phyloP scores from a whole-genome alignment of 2,797 vertebrate genomes.

The Loriculus beryllinus region DNA sequence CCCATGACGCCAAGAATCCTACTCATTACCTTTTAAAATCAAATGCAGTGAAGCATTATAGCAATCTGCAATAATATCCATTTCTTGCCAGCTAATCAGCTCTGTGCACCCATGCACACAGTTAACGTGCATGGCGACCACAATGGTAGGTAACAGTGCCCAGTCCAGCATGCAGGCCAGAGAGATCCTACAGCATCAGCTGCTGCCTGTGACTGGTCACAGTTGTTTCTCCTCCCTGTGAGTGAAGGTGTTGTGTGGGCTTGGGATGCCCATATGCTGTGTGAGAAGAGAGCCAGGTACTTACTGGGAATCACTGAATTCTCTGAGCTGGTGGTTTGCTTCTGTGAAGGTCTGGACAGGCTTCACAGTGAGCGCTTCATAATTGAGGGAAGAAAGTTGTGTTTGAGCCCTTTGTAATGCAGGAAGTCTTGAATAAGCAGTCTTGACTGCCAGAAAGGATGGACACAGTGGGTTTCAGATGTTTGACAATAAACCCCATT shows the following conservation, averaged over 20 bases:
- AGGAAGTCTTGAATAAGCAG: not conserved
- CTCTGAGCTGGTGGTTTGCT: not conserved
- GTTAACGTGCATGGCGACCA: fast-evolving
- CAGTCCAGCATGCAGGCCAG: not conserved
- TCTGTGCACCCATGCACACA: fast-evolving
- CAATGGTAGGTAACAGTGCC: fast-evolving
- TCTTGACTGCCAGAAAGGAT: not conserved
- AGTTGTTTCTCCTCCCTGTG: not conserved
- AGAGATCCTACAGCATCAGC: not conserved
- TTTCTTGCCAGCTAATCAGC: not conserved
- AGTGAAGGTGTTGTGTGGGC: fast-evolving
- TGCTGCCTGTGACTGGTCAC: not conserved
- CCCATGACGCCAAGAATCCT: not conserved
- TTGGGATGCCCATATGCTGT: fast-evolving
- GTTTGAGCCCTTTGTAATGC: not conserved
- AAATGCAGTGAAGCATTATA: fast-evolving
- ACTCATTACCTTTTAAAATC: not conserved
- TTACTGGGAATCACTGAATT: not conserved
- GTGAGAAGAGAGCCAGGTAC: not conserved
- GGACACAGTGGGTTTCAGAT: fast-evolving
- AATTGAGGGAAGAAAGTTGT: fast-evolving
- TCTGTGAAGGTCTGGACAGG: not conserved
- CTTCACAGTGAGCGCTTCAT: not conserved
- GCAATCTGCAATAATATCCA: not conserved
- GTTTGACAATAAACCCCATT: not conserved